Evolutionary conservation across 2,113 vertebrate genomes (phyloP).

Genomic region (Nyctibius bracteatus): DNA sequence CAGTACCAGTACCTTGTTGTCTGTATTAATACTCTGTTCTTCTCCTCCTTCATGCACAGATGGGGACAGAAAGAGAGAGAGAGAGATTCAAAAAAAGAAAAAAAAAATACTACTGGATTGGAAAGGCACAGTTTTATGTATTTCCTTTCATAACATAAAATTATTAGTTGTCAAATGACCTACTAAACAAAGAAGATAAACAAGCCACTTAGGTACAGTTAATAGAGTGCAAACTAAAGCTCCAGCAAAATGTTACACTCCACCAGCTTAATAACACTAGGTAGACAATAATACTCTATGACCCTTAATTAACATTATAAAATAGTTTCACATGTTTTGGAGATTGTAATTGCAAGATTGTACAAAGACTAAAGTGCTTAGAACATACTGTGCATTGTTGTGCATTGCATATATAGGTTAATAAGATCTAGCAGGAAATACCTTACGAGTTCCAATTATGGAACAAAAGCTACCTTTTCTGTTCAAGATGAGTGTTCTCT

Average conservation of each 20-base stretch:
- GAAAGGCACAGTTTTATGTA: neutral
- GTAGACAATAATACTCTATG: constrained; percentile 3
- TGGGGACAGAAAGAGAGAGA: neutral
- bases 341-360: constrained; percentile 30
- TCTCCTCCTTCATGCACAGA: neutral
- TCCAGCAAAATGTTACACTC: neutral
- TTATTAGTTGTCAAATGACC: constrained; percentile 30
- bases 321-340: constrained; percentile 25
- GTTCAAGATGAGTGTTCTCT: neutral
- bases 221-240: constrained; percentile 20
- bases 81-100: neutral
- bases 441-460: constrained; percentile 34
- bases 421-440: constrained; percentile 52
- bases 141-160: constrained; percentile 2
- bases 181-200: constrained; percentile 47
- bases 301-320: constrained; percentile 57
- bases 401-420: constrained; percentile 10
- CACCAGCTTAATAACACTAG: neutral
- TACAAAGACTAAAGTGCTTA: constrained; percentile 7
- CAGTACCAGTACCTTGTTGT: neutral
- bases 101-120: neutral
- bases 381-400: constrained; percentile 21
- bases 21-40: neutral
- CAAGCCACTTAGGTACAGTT: constrained; percentile 7
- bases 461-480: constrained; percentile 33